phyloP scores from a whole-genome alignment of 2,113 vertebrate species.

The Larimichthys polyactis region DNA sequence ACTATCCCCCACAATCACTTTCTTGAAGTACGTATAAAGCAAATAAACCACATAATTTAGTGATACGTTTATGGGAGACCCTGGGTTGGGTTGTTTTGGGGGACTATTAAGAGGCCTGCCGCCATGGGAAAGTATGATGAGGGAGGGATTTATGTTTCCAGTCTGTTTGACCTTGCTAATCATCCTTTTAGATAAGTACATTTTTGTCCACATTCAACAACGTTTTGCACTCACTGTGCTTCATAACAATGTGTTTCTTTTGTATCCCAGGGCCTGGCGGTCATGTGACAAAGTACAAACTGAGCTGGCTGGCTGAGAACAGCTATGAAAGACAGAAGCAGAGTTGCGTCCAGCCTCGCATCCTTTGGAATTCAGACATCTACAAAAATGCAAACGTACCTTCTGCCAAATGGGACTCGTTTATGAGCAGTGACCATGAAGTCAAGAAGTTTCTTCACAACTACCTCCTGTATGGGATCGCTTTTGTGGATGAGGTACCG shows the following conservation, averaged over 20 bases:
- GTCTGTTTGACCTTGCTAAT: not conserved
- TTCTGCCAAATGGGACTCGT: conserved; percentile 82
- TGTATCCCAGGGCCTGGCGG: conserved; percentile 88
- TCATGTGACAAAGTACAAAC: conserved; percentile 88
- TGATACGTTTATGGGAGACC: too few relatives aligned
- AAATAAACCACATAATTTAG: too few relatives aligned
- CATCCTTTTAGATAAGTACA: not conserved
- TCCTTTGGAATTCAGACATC: conserved; percentile 90
- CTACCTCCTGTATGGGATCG: conserved; percentile 92
- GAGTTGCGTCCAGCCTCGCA: conserved; percentile 84
- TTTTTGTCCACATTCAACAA: too few relatives aligned
- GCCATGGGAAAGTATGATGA: too few relatives aligned
- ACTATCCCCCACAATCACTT: too few relatives aligned
- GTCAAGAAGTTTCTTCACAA: conserved; percentile 89
- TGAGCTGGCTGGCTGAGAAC: conserved; percentile 91
- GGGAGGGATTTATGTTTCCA: not conserved
- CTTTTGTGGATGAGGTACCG: conserved; percentile 91
- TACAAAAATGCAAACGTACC: conserved; percentile 86
- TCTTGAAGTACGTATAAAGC: too few relatives aligned
- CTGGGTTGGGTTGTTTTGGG: too few relatives aligned
- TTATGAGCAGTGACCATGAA: conserved; percentile 89
- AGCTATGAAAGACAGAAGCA: conserved; percentile 90
- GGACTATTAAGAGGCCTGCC: too few relatives aligned
- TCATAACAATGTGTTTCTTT: not conserved
- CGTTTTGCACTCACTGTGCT: too few relatives aligned